These are phyloP conservation scores for Plagiodera versicolora DNA, from an alignment of 2,888 invertebrate genomes.

Conservation along the genomic window DNA sequence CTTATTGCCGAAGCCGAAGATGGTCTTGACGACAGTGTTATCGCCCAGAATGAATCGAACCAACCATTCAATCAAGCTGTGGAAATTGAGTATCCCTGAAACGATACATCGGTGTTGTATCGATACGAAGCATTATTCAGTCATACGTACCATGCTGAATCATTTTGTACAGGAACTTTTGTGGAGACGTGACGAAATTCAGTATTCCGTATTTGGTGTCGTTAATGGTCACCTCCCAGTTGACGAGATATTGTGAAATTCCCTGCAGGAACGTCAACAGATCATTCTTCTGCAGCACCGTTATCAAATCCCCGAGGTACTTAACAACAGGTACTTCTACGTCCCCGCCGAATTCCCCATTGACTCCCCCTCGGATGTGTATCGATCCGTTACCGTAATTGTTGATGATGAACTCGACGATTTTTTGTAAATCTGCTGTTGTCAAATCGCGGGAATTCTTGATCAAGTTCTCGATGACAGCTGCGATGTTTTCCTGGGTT, in stretches of 20 bases:
- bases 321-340: background rate
- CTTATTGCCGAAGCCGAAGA: background rate
- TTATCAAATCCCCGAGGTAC: background rate
- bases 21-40: background rate
- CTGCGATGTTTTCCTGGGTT: background rate
- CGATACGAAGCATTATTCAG: too few relatives aligned
- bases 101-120: too few relatives aligned
- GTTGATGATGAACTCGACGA: background rate
- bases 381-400: background rate
- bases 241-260: background rate
- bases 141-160: background rate
- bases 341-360: too few relatives aligned
- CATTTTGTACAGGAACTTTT: background rate
- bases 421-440: background rate
- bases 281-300: background rate
- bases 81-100: background rate
- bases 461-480: background rate
- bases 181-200: background rate
- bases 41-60: background rate
- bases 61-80: background rate
- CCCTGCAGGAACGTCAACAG: background rate
- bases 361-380: background rate
- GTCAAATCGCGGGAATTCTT: background rate
- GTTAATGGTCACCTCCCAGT: background rate
- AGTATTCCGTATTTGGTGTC: background rate